Percentiles rank a stretch among this genome's conserved stretches.
Evolutionary conservation across 2,888 invertebrate genomes (phyloP).

Genomic region (Cerastis leucographa): DNA sequence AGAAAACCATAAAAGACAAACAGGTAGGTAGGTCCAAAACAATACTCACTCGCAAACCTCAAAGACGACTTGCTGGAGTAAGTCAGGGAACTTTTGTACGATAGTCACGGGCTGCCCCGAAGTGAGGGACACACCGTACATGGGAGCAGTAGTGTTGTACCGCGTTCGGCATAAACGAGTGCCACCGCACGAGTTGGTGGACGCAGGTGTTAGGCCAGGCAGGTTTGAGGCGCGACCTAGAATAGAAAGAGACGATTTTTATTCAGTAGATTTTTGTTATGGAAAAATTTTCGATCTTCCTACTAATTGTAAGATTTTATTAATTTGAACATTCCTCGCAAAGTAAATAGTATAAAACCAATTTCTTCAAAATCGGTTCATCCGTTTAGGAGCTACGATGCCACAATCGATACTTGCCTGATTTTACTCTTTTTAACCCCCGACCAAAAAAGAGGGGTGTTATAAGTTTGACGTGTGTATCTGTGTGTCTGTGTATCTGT

Average conservation of each 20-base stretch:
- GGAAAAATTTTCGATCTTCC: background rate
- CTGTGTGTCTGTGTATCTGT: no score
- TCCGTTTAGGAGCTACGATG: no score
- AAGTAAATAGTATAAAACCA: no score
- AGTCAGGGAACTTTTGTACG: slow-evolving; percentile 98
- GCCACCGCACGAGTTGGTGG: slow-evolving; percentile 89
- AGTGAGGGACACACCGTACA: slow-evolving; percentile 98
- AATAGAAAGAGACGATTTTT: slow-evolving; percentile 45
- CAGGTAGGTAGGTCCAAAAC: background rate
- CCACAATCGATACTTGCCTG: no score
- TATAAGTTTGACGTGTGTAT: no score
- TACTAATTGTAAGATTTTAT: background rate
- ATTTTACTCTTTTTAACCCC: no score
- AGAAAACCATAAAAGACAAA: background rate
- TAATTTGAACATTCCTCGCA: background rate
- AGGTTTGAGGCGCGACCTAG: slow-evolving; percentile 82
- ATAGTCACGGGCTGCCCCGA: slow-evolving; percentile 98
- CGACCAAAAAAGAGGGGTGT: no score
- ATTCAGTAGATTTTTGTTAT: background rate
- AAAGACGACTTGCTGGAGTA: slow-evolving; percentile 97
- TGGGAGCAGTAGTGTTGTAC: slow-evolving; percentile 98
- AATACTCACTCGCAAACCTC: slow-evolving; percentile 97
- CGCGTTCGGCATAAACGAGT: slow-evolving; percentile 96
- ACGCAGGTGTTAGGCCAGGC: slow-evolving; percentile 76
- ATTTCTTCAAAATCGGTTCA: no score